Percentiles rank a stretch among this genome's conserved stretches.
Conservation (phyloP, 2,797 vertebrate species). For the Buceros bicornis region DNA sequence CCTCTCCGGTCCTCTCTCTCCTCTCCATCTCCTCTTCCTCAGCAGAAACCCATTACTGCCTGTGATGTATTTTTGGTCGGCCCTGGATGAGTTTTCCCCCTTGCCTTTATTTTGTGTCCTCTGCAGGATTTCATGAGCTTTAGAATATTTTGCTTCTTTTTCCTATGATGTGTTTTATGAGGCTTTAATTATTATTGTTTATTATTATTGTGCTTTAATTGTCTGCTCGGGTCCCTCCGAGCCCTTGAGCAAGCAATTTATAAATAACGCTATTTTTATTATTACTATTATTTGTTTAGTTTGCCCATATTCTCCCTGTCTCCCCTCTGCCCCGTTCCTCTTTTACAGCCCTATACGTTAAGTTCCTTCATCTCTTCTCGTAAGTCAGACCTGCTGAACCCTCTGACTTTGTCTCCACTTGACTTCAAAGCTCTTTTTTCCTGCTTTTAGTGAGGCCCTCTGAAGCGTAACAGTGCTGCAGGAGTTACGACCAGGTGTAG, state of each 20-base stretch:
- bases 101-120: not conserved
- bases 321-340: slow-evolving; percentile 5
- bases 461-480: not conserved
- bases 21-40: too few species aligned
- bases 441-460: not conserved
- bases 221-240: not conserved
- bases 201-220: slow-evolving; percentile 42
- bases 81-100: not conserved
- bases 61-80: not conserved
- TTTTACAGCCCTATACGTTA: not conserved
- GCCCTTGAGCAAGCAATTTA: not conserved
- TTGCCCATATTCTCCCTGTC: not conserved
- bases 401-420: not conserved
- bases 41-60: not conserved
- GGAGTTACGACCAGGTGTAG: not conserved
- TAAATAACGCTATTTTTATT: not conserved
- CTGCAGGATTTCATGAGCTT: not conserved
- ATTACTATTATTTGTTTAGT: not conserved
- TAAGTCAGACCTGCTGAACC: not conserved
- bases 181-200: slow-evolving; percentile 57
- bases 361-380: not conserved
- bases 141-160: not conserved
- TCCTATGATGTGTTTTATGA: not conserved
- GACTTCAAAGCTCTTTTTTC: not conserved
- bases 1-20: not conserved